phyloP scores from a whole-genome alignment of 1,140 invertebrate genomes.

The Caenorhabditis briggsae region DNA sequence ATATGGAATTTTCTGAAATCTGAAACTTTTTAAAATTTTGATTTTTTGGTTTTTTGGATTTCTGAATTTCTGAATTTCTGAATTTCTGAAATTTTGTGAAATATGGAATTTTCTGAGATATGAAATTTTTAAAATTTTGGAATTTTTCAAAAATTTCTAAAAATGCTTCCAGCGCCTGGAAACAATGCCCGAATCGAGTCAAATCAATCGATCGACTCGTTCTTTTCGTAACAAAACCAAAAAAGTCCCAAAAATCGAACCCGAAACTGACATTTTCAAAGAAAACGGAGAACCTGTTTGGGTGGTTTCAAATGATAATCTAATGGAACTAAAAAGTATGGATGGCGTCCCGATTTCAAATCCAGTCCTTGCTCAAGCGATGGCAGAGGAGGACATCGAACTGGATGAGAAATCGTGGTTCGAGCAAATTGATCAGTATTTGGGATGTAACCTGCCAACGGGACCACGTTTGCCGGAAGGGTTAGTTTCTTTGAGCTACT shows the following conservation, averaged over 20 bases:
- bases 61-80: no score
- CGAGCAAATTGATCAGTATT: not conserved
- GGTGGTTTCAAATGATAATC: not conserved
- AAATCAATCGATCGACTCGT: not conserved
- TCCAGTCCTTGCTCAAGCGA: not conserved
- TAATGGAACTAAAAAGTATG: not conserved
- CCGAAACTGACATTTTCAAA: not conserved
- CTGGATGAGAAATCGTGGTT: constrained; percentile 10
- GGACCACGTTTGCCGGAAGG: not conserved
- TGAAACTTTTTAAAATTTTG: no score
- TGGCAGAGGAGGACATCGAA: not conserved
- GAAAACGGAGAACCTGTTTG: constrained; percentile 2
- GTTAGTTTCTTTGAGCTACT: not conserved
- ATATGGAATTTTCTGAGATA: no score
- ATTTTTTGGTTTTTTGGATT: no score
- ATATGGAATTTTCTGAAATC: no score
- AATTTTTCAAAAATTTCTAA: no score
- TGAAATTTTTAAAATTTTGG: no score
- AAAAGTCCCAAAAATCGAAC: not conserved
- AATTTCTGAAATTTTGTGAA: no score
- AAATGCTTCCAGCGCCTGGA: not conserved
- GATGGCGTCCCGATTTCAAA: not conserved
- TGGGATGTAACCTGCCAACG: not conserved
- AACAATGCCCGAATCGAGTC: constrained; percentile 19
- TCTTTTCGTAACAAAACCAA: not conserved